These are phyloP conservation scores for Thryonomys swinderianus DNA, from an alignment of 2,113 vertebrate species.

Conservation along the genomic window DNA sequence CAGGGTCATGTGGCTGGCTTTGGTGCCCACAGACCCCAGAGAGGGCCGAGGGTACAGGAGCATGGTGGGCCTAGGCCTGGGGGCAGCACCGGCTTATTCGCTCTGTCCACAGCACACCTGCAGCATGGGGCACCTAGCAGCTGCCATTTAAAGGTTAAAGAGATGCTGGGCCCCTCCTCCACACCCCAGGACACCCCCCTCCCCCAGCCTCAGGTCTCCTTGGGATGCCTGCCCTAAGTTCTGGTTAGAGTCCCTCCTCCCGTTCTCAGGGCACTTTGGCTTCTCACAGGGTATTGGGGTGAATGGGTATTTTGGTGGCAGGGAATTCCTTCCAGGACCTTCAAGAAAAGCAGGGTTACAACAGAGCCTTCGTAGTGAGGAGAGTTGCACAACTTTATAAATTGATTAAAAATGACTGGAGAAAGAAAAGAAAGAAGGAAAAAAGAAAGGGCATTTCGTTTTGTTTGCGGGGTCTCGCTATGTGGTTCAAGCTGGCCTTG, in stretches of 20 bases:
- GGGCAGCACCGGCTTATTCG: rapidly evolving
- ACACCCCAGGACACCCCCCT: neutral
- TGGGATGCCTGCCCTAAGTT: neutral
- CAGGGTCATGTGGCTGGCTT: neutral
- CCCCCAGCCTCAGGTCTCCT: neutral
- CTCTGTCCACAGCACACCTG: neutral
- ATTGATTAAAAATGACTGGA: neutral
- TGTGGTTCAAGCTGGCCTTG: neutral
- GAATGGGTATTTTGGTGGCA: neutral
- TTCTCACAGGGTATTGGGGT: neutral
- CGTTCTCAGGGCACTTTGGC: too few species aligned
- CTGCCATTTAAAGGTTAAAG: neutral
- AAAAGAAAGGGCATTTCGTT: neutral
- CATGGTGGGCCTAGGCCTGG: neutral
- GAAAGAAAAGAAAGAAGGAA: neutral
- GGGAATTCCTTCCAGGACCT: neutral
- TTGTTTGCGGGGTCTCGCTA: neutral
- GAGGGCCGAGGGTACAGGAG: too few species aligned
- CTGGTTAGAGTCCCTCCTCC: neutral
- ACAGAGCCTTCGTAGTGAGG: neutral
- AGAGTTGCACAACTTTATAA: neutral
- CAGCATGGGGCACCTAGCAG: neutral
- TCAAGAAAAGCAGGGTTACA: neutral
- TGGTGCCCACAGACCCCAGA: neutral
- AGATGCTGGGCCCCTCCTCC: neutral